Conservation (phyloP, 2,888 invertebrate species). For the Idaea dimidiata region DNA sequence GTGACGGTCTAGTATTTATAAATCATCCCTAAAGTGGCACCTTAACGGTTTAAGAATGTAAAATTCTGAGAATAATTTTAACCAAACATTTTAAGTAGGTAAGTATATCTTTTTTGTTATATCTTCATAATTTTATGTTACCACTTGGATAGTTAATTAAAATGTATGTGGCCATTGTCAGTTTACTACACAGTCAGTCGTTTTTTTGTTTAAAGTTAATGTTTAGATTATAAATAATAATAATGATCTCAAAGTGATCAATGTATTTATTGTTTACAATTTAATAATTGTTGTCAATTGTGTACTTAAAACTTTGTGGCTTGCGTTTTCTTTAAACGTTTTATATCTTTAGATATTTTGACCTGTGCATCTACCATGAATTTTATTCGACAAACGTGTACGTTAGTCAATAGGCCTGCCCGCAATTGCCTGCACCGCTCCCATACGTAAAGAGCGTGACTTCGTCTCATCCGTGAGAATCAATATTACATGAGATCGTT, state of each 20-base stretch:
- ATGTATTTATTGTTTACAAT: conserved; percentile 74
- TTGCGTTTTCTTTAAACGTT: conserved; percentile 27
- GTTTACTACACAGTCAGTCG: conserved; percentile 47
- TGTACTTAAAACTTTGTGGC: conserved; percentile 65
- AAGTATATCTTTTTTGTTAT: conserved; percentile 53
- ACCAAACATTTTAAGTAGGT: conserved; percentile 4
- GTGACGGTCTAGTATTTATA: no score
- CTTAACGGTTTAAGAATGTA: neutral
- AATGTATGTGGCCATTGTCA: conserved; percentile 68
- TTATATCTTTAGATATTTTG: conserved; percentile 28
- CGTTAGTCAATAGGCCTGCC: no score
- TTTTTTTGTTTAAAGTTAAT: conserved; percentile 60
- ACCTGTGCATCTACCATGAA: no score
- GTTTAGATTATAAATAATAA: conserved; percentile 69
- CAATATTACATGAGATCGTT: neutral
- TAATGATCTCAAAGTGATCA: conserved; percentile 78
- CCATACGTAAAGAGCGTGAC: no score
- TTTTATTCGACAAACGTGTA: no score
- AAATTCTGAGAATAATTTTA: neutral
- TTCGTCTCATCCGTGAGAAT: neutral
- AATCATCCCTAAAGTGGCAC: neutral
- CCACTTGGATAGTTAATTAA: conserved; percentile 55
- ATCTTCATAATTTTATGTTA: conserved; percentile 64
- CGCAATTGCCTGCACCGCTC: no score
- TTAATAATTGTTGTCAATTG: conserved; percentile 62